A percentile compares a stretch with the other conserved stretches of the same genome.
Evolutionary conservation across 2,888 invertebrate genomes (phyloP).

Genomic region (Heterodera filipjevi): DNA sequence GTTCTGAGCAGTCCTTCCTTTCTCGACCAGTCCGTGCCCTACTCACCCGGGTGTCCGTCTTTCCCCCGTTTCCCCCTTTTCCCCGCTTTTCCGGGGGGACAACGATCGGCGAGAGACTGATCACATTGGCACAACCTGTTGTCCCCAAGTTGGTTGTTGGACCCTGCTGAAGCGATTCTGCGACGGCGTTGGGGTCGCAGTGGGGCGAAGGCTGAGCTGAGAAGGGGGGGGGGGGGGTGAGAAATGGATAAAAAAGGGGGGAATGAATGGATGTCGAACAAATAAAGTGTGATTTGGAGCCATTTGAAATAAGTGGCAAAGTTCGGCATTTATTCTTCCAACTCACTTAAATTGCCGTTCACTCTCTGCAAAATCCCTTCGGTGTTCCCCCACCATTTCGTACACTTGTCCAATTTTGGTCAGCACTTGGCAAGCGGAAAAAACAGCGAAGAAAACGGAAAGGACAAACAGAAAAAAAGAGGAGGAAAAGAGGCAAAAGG

Average conservation of each 20-base stretch:
- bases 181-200: conserved; percentile 13
- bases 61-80: conserved; percentile 4
- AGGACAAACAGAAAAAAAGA: not conserved
- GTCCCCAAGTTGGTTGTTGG: not conserved
- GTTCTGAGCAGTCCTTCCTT: not conserved
- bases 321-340: not conserved
- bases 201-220: not conserved
- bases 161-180: not conserved
- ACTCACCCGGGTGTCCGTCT: not conserved
- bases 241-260: no score
- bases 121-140: not conserved
- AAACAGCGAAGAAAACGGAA: conserved; percentile 1
- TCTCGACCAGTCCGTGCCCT: not conserved
- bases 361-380: not conserved
- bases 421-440: conserved; percentile 14
- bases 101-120: not conserved
- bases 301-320: no score
- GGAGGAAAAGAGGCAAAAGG: not conserved
- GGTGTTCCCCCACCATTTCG: not conserved
- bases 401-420: conserved; percentile 15
- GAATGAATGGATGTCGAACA: no score
- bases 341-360: conserved; percentile 17
- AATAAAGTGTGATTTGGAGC: no score
- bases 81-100: conserved; percentile 6
- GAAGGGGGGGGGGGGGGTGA: not conserved